Percentiles rank a stretch among this genome's conserved stretches.
These are phyloP conservation scores for Phragmatobia fuliginosa DNA, from an alignment of 2,888 invertebrate species.

Conservation along the genomic window DNA sequence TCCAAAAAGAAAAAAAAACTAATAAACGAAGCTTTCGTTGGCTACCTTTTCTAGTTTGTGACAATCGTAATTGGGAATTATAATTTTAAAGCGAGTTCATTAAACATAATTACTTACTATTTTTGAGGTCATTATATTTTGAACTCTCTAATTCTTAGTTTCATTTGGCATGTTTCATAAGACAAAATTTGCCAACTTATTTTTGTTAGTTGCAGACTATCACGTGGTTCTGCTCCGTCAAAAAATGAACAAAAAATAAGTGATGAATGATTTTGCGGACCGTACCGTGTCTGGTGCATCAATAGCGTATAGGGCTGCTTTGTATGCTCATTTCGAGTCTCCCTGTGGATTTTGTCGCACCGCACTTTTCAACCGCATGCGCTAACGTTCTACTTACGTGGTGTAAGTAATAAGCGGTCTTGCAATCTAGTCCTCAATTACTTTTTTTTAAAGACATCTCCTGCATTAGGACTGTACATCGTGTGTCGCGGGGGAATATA, in stretches of 20 bases:
- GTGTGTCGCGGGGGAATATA: too few relatives aligned
- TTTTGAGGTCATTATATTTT: not conserved
- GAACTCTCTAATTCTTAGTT: too few relatives aligned
- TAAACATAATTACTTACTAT: not conserved
- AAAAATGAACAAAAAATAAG: not conserved
- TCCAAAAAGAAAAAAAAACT: not conserved
- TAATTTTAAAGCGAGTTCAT: not conserved
- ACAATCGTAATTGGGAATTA: not conserved
- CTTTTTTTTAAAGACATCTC: too few relatives aligned
- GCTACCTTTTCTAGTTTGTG: not conserved
- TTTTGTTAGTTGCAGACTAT: too few relatives aligned
- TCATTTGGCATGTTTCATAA: too few relatives aligned
- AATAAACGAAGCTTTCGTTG: not conserved
- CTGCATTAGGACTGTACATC: too few relatives aligned
- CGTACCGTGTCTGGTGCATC: conserved; percentile 56
- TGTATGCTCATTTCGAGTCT: conserved; percentile 65
- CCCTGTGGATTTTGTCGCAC: conserved; percentile 54
- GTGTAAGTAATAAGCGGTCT: conserved; percentile 3
- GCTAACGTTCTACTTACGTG: conserved; percentile 7
- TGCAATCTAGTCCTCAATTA: not conserved
- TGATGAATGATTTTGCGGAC: conserved; percentile 33
- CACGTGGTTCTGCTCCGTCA: too few relatives aligned
- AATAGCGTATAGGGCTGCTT: conserved; percentile 59
- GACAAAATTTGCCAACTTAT: too few relatives aligned
- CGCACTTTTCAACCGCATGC: conserved; percentile 57